These are phyloP conservation scores for Rhinolophus sinicus DNA, from an alignment of 2,113 vertebrate genomes.

Conservation along the genomic window DNA sequence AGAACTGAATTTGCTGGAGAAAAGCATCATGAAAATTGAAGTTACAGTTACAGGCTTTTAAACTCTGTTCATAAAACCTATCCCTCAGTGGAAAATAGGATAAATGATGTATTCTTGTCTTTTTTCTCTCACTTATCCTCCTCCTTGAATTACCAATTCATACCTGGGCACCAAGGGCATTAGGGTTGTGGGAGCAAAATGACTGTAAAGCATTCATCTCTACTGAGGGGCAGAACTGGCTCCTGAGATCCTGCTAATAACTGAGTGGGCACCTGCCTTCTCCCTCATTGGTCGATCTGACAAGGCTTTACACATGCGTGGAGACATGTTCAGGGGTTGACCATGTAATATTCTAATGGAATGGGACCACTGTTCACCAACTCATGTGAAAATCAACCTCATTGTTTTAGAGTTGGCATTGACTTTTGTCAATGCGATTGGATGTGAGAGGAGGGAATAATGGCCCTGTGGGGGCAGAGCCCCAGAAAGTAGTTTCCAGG, in stretches of 20 bases:
- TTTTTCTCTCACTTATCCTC: not conserved
- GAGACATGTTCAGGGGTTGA: not conserved
- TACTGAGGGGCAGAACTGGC: slow-evolving; percentile 17
- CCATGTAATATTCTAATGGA: not conserved
- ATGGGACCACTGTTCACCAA: slow-evolving; percentile 20
- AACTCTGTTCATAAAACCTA: slow-evolving; percentile 3
- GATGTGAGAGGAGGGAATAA: slow-evolving; percentile 16
- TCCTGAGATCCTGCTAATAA: slow-evolving; percentile 39
- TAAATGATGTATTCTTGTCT: not conserved
- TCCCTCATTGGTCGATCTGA: not conserved
- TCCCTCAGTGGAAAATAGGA: not conserved
- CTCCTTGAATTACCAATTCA: not conserved
- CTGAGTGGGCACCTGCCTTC: slow-evolving; percentile 42
- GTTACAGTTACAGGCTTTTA: not conserved
- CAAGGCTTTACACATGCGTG: not conserved
- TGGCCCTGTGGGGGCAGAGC: too few species aligned
- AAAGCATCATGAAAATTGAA: not conserved
- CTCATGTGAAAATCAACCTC: slow-evolving; percentile 13
- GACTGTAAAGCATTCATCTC: slow-evolving; percentile 56
- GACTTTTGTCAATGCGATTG: slow-evolving; percentile 32
- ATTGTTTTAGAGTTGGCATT: slow-evolving; percentile 33
- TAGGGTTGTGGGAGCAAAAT: not conserved
- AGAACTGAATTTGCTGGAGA: slow-evolving; percentile 41
- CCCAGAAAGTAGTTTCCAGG: too few species aligned
- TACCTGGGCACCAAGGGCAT: not conserved